Percentiles rank a stretch among this genome's conserved stretches.
phyloP scores from a whole-genome alignment of 2,797 vertebrate species.

The Cyclopterus lumpus region DNA sequence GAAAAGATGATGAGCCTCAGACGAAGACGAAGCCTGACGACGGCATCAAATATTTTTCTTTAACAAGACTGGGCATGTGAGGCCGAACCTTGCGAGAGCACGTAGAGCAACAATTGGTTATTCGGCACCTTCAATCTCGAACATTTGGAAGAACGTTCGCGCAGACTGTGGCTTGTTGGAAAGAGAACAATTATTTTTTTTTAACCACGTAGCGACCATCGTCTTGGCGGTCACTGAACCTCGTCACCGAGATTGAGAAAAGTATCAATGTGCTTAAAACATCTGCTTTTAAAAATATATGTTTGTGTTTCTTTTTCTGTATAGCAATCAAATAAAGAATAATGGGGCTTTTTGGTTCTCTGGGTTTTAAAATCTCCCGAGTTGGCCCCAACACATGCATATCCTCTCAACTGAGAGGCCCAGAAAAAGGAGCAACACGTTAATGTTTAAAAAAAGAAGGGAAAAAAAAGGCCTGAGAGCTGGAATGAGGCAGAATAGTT shows the following conservation, averaged over 20 bases:
- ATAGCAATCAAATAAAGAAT: conserved; percentile 6
- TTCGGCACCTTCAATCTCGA: conserved; percentile 53
- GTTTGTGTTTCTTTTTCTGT: not conserved
- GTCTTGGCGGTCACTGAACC: not conserved
- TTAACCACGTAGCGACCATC: conserved; percentile 9
- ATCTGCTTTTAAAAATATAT: no score
- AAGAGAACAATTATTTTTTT: conserved; percentile 43
- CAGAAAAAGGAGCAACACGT: conserved; percentile 74
- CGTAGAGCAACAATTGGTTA: conserved; percentile 52
- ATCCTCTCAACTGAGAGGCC: conserved; percentile 74
- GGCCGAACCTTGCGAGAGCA: conserved; percentile 55
- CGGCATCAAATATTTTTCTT: conserved; percentile 64
- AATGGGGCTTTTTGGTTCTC: conserved; percentile 15
- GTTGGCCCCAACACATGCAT: conserved; percentile 54
- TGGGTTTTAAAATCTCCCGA: conserved; percentile 28
- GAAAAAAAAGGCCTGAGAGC: conserved; percentile 59
- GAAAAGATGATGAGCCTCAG: conserved; percentile 7
- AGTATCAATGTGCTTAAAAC: not conserved
- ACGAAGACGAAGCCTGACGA: conserved; percentile 10
- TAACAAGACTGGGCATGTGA: conserved; percentile 65
- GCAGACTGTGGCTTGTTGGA: conserved; percentile 15
- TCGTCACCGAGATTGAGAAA: not conserved
- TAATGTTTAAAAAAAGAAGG: conserved; percentile 61
- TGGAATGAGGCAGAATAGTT: conserved; percentile 80
- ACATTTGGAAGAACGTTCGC: conserved; percentile 42